Conservation (phyloP, 2,888 invertebrate species). For the Lapara coniferarum region DNA sequence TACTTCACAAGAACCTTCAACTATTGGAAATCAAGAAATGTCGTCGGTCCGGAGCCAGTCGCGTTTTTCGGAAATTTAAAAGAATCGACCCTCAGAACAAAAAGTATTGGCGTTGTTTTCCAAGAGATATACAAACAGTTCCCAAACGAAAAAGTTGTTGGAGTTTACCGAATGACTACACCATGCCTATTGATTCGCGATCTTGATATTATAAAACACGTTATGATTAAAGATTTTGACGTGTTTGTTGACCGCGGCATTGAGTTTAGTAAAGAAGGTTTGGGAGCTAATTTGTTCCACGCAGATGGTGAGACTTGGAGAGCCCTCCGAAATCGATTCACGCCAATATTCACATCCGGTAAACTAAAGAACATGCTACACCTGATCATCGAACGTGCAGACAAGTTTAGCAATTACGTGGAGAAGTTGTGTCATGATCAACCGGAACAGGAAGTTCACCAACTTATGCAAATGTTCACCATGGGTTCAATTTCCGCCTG, state of each 20-base stretch:
- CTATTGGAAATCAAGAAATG: constrained; percentile 56
- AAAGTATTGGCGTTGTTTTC: constrained; percentile 41
- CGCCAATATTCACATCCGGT: too few species aligned
- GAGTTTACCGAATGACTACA: constrained; percentile 55
- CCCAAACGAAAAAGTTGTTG: constrained; percentile 59
- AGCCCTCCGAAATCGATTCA: constrained; percentile 50
- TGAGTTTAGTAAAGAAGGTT: constrained; percentile 51
- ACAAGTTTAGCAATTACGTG: constrained; percentile 44
- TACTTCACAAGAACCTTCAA: constrained; percentile 36
- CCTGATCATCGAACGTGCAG: too few species aligned
- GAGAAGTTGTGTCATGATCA: constrained; percentile 31
- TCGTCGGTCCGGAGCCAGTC: constrained; percentile 50
- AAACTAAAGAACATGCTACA: too few species aligned
- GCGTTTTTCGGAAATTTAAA: constrained; percentile 54
- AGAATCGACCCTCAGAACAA: constrained; percentile 45
- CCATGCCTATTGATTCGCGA: constrained; percentile 57
- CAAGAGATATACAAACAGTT: constrained; percentile 51
- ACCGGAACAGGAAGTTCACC: constrained; percentile 46
- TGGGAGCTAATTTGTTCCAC: constrained; percentile 59
- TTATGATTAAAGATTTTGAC: constrained; percentile 44
- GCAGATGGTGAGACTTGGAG: constrained; percentile 58
- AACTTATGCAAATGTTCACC: constrained; percentile 50
- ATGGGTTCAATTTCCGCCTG: constrained; percentile 29
- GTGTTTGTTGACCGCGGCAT: constrained; percentile 26
- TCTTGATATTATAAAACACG: constrained; percentile 56